Evolutionary conservation across 2,797 vertebrate genomes (phyloP).

Genomic region (Anableps anableps): DNA sequence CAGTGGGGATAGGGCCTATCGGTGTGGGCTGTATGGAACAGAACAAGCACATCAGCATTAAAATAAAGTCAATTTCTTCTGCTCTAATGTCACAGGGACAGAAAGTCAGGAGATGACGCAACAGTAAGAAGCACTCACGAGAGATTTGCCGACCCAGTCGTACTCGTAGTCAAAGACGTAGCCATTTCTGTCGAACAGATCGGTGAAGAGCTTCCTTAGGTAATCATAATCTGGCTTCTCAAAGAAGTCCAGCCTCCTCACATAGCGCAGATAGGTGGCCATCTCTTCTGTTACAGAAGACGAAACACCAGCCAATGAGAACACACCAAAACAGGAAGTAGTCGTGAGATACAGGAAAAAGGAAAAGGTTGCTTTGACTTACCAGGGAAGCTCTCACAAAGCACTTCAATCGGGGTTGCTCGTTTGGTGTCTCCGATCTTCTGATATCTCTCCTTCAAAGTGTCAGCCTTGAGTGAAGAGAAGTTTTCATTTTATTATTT

Average conservation of each 20-base stretch:
- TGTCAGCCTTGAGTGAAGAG: slow-evolving; percentile 87
- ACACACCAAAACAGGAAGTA: not conserved
- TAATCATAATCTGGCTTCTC: slow-evolving; percentile 98
- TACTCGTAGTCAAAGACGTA: slow-evolving; percentile 98
- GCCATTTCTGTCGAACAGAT: slow-evolving; percentile 93
- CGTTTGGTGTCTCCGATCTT: slow-evolving; percentile 98
- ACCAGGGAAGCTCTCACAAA: slow-evolving; percentile 98
- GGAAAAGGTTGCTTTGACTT: slow-evolving; percentile 47
- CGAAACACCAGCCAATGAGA: slow-evolving; percentile 13
- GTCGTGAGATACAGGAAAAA: not conserved
- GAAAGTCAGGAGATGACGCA: not conserved
- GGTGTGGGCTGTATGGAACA: slow-evolving; percentile 87
- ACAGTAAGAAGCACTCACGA: slow-evolving; percentile 82
- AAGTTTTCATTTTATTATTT: slow-evolving; percentile 4
- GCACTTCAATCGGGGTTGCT: slow-evolving; percentile 94
- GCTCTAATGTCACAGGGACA: slow-evolving; percentile 1
- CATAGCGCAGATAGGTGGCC: slow-evolving; percentile 96
- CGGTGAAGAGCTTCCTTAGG: slow-evolving; percentile 95
- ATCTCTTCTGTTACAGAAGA: slow-evolving; percentile 89
- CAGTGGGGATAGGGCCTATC: slow-evolving; percentile 93
- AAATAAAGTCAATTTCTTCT: not conserved
- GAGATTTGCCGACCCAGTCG: slow-evolving; percentile 98
- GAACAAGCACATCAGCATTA: not conserved
- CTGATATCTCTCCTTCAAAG: slow-evolving; percentile 96
- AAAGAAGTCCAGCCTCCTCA: slow-evolving; percentile 96